A percentile compares a stretch with the other conserved stretches of the same genome.
phyloP scores from a whole-genome alignment of 2,113 vertebrate genomes.

The Microcebus griseorufus region DNA sequence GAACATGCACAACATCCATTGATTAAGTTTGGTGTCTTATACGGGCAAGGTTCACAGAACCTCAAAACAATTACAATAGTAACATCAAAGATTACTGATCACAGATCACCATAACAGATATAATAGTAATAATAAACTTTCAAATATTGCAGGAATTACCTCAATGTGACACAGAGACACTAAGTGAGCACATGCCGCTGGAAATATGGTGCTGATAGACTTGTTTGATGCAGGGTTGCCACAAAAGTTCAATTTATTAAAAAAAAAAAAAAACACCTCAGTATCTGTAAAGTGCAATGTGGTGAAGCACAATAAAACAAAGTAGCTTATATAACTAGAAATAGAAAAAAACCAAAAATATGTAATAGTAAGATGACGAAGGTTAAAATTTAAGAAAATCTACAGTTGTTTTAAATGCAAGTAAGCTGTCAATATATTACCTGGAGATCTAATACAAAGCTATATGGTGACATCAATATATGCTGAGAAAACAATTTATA shows the following conservation, averaged over 20 bases:
- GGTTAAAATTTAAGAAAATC: neutral
- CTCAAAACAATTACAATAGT: neutral
- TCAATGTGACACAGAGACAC: neutral
- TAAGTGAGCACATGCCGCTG: neutral
- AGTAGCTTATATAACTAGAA: neutral
- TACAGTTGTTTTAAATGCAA: neutral
- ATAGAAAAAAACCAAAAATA: neutral
- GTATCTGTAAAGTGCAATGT: neutral
- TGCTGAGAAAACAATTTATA: neutral
- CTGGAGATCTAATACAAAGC: neutral
- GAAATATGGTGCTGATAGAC: neutral
- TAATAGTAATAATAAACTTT: neutral
- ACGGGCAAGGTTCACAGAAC: neutral
- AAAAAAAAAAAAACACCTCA: neutral
- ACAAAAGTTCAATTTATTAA: neutral
- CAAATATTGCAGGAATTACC: neutral
- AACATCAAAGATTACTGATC: neutral
- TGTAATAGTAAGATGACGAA: neutral
- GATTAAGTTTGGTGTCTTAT: neutral
- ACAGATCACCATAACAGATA: neutral
- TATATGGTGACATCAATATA: neutral
- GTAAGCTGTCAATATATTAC: neutral
- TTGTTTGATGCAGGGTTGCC: neutral
- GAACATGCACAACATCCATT: neutral
- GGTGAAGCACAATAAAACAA: neutral